phyloP scores from a whole-genome alignment of 2,797 vertebrate genomes.

The Gymnothorax reevesii region DNA sequence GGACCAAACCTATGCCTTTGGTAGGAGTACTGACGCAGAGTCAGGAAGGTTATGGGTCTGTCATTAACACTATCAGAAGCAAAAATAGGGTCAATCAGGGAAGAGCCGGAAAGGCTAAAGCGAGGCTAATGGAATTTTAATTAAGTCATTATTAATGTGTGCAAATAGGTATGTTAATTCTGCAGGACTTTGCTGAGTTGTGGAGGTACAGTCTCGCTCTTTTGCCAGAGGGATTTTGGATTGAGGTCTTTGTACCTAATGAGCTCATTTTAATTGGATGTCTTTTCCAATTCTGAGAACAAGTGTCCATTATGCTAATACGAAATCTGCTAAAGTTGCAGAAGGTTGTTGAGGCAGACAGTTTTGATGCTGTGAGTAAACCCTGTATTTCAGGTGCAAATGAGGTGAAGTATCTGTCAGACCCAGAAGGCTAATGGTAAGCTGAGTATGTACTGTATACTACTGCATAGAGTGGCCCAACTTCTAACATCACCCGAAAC shows the following conservation, averaged over 20 bases:
- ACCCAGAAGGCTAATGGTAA: not conserved
- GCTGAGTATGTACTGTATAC: not conserved
- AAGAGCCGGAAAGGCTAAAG: slow-evolving; percentile 33
- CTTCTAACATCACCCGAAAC: not conserved
- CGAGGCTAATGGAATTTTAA: slow-evolving; percentile 45
- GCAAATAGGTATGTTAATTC: slow-evolving; percentile 35
- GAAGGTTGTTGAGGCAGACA: slow-evolving; percentile 25
- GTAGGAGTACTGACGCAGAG: not conserved
- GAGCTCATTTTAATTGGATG: slow-evolving; percentile 50
- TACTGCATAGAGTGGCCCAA: not conserved
- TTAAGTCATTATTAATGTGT: slow-evolving; percentile 44
- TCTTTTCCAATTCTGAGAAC: slow-evolving; percentile 7
- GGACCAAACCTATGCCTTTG: slow-evolving; percentile 1
- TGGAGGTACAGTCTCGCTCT: not conserved
- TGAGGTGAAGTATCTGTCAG: not conserved
- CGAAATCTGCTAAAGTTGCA: slow-evolving; percentile 41
- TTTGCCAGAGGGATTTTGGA: slow-evolving; percentile 39
- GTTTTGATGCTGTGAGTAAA: slow-evolving; percentile 10
- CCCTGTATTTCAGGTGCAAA: not conserved
- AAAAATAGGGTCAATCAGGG: not conserved
- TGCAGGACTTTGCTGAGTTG: slow-evolving; percentile 23
- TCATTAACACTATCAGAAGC: not conserved
- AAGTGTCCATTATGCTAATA: slow-evolving; percentile 41
- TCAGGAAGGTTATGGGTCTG: not conserved
- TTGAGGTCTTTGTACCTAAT: slow-evolving; percentile 43